Conservation (phyloP, 2,113 vertebrate genomes). For the Menura novaehollandiae region DNA sequence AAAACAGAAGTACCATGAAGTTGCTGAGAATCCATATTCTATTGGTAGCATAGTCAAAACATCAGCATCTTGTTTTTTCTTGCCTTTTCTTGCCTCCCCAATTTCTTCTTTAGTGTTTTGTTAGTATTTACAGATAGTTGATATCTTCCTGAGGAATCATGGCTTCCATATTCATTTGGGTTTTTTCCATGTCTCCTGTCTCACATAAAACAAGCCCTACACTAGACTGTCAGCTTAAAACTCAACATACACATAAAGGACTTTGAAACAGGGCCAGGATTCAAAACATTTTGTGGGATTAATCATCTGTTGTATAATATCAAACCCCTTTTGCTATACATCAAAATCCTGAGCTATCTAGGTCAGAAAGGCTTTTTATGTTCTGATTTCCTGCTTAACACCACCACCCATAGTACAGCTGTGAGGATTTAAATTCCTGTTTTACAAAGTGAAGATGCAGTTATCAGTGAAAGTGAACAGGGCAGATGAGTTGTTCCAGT, state of each 20-base stretch:
- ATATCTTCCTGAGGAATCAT: background rate
- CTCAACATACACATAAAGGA: background rate
- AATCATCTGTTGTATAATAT: constrained; percentile 8
- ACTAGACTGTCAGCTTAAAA: background rate
- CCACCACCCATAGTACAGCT: background rate
- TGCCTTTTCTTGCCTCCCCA: background rate
- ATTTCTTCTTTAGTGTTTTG: background rate
- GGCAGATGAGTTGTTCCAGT: background rate
- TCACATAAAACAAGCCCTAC: background rate
- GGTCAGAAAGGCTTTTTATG: constrained; percentile 21
- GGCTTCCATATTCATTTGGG: background rate
- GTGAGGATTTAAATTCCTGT: background rate
- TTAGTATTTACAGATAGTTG: background rate
- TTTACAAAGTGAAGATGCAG: background rate
- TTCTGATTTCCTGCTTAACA: constrained; percentile 9
- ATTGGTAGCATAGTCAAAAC: background rate
- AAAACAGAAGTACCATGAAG: background rate
- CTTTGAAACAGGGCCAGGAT: background rate
- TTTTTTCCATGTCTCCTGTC: background rate
- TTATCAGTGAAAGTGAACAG: background rate
- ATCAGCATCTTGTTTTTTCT: background rate
- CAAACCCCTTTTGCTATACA: background rate
- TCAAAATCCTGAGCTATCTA: constrained; percentile 32
- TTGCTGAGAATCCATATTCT: background rate
- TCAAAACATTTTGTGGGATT: constrained; percentile 14